phyloP scores from a whole-genome alignment of 2,888 invertebrate species.

The Melangyna quadrimaculata region DNA sequence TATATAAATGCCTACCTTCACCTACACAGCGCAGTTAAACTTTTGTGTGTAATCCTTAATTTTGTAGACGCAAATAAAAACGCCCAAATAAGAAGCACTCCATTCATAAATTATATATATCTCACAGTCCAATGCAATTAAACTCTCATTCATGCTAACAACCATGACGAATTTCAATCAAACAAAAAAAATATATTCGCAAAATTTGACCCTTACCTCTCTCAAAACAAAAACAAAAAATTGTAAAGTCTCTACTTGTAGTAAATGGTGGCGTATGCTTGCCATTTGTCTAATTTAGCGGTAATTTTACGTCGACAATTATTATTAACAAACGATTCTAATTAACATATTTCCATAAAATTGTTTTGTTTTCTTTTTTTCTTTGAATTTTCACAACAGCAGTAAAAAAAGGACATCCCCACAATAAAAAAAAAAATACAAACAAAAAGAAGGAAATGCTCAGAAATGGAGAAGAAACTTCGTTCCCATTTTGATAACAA shows the following conservation, averaged over 20 bases:
- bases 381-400: not conserved
- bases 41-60: not conserved
- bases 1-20: too few species aligned
- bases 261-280: slow-evolving; percentile 58
- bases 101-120: not conserved
- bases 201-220: not conserved
- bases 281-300: slow-evolving; percentile 24
- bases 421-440: slow-evolving; percentile 21
- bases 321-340: slow-evolving; percentile 54
- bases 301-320: slow-evolving; percentile 32
- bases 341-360: slow-evolving; percentile 60
- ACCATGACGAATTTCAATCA: not conserved
- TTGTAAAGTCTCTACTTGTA: not conserved
- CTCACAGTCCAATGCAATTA: not conserved
- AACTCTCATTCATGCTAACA: not conserved
- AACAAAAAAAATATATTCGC: not conserved
- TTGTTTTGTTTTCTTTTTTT: slow-evolving; percentile 14
- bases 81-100: not conserved
- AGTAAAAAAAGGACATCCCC: slow-evolving; percentile 12
- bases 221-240: not conserved
- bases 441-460: slow-evolving; percentile 31
- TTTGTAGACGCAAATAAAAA: not conserved
- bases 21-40: too few species aligned
- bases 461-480: slow-evolving; percentile 55
- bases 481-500: slow-evolving; percentile 67